Conservation (phyloP, 1,140 invertebrate species). For the Drosophila parvula region DNA sequence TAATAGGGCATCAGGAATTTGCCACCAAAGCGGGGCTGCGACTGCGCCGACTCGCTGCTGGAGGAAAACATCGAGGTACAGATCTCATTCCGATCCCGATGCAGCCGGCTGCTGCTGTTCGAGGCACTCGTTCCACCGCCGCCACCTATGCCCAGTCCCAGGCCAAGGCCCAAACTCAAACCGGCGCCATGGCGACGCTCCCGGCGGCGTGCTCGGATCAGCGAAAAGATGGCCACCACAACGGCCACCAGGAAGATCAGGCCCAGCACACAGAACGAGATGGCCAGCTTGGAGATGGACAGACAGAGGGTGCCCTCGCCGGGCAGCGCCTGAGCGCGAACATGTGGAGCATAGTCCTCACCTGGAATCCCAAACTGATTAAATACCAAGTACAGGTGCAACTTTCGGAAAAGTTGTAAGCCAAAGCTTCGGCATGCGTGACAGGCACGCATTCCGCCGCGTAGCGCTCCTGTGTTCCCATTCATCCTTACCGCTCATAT, state of each 20-base stretch:
- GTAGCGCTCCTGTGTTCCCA: too few species aligned
- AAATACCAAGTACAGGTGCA: too few species aligned
- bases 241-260: slow-evolving; percentile 88
- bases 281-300: slow-evolving; percentile 89
- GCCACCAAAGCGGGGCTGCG: slow-evolving; percentile 74
- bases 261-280: slow-evolving; percentile 88
- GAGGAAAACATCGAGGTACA: slow-evolving; percentile 83
- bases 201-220: slow-evolving; percentile 86
- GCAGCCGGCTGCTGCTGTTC: slow-evolving; percentile 69
- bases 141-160: slow-evolving; percentile 22
- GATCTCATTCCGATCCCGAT: slow-evolving; percentile 62
- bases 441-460: slow-evolving; percentile 17
- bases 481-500: slow-evolving; percentile 74
- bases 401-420: background rate
- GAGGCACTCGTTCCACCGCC: slow-evolving; percentile 53
- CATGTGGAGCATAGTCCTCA: slow-evolving; percentile 75
- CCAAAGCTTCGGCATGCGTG: slow-evolving; percentile 4
- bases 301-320: slow-evolving; percentile 86
- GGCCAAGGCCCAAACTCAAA: slow-evolving; percentile 33
- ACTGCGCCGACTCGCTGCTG: slow-evolving; percentile 79
- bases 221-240: slow-evolving; percentile 87
- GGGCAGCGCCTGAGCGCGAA: slow-evolving; percentile 44
- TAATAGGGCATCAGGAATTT: slow-evolving; percentile 83
- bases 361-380: slow-evolving; percentile 42
- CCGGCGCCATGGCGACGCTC: slow-evolving; percentile 43